These are phyloP conservation scores for Lepidostoma basale DNA, from an alignment of 1,140 invertebrate species.

Conservation along the genomic window DNA sequence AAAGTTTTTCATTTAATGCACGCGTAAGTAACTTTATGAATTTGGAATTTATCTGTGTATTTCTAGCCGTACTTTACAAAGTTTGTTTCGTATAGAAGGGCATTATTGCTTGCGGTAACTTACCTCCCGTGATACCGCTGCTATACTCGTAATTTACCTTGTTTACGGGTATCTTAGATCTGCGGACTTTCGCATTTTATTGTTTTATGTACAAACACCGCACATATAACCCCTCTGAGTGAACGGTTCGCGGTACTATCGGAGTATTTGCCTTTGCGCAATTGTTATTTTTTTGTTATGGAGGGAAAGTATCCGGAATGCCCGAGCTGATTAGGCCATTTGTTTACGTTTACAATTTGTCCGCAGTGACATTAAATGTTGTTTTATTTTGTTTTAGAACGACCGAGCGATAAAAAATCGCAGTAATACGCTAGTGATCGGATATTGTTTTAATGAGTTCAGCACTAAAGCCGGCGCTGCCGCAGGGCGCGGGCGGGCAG, in stretches of 20 bases:
- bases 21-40: slow-evolving; percentile 24
- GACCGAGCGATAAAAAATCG: slow-evolving; percentile 3
- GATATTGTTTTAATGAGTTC: slow-evolving; percentile 57
- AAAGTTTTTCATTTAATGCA: slow-evolving; percentile 32
- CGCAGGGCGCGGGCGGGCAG: slow-evolving; percentile 57
- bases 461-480: slow-evolving; percentile 61
- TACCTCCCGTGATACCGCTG: slow-evolving; percentile 13
- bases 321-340: not conserved
- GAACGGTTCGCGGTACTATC: not conserved
- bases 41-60: not conserved
- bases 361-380: slow-evolving; percentile 20
- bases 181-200: not conserved
- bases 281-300: slow-evolving; percentile 39
- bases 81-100: slow-evolving; percentile 32
- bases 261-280: slow-evolving; percentile 16
- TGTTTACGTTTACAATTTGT: slow-evolving; percentile 34
- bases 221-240: not conserved
- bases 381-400: slow-evolving; percentile 21
- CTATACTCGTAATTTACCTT: slow-evolving; percentile 20
- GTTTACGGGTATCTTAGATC: not conserved
- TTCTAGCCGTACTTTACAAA: slow-evolving; percentile 18
- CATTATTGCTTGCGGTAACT: slow-evolving; percentile 35
- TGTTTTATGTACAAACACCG: not conserved
- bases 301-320: slow-evolving; percentile 36
- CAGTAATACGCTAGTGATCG: not conserved